These are phyloP conservation scores for Strigamia maritima DNA, from an alignment of 2,888 invertebrate species.

Conservation along the genomic window DNA sequence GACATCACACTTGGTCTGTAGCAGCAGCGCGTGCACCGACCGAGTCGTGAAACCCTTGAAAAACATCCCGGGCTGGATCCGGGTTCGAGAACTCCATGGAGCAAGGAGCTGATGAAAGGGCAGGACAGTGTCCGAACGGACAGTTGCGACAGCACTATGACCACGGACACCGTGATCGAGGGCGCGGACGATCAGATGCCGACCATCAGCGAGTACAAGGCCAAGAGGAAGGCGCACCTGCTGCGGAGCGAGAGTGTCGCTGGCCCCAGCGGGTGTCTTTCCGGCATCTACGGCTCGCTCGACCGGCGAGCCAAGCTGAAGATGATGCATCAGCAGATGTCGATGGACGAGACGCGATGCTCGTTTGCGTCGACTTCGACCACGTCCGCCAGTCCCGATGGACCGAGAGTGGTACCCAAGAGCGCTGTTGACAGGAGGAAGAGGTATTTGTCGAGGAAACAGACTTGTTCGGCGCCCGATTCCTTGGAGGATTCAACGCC, in stretches of 20 bases:
- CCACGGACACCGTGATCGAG: conserved; percentile 13
- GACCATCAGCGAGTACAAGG: conserved; percentile 37
- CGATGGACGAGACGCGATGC: conserved; percentile 43
- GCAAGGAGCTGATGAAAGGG: not conserved
- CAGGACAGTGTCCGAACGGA: conserved; percentile 7
- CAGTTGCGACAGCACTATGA: conserved; percentile 18
- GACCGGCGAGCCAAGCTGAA: conserved; percentile 39
- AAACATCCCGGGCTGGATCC: not conserved
- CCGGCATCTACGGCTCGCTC: conserved; percentile 40
- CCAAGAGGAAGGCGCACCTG: conserved; percentile 1
- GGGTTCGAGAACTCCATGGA: not conserved
- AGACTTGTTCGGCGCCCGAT: conserved; percentile 52
- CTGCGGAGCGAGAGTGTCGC: conserved; percentile 41
- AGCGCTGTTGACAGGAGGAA: conserved; percentile 47
- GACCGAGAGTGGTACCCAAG: conserved; percentile 24
- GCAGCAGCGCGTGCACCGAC: not conserved
- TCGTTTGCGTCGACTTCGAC: not conserved
- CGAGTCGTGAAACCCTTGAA: not conserved
- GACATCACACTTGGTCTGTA: no score
- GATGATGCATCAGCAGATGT: conserved; percentile 43
- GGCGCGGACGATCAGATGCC: conserved; percentile 12
- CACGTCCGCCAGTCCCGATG: not conserved
- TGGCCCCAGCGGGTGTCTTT: conserved; percentile 40
- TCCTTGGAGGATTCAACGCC: conserved; percentile 26
- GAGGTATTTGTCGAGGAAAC: conserved; percentile 49